Conservation (phyloP, 2,888 invertebrate species). For the Tipula unca region DNA sequence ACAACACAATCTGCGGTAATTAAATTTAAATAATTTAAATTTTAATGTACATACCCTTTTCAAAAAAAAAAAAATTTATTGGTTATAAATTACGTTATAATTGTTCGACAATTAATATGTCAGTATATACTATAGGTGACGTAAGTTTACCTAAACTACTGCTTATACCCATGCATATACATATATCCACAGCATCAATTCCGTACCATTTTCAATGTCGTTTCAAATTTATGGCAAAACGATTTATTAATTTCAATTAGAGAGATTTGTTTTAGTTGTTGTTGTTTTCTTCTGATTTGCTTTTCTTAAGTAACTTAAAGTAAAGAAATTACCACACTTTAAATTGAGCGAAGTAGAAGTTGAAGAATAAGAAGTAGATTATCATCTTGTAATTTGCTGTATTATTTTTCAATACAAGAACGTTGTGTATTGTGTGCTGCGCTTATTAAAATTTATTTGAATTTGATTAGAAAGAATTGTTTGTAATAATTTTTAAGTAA, state of each 20-base stretch:
- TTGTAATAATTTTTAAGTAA: neutral
- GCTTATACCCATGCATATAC: neutral
- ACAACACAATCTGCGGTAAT: neutral
- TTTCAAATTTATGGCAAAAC: neutral
- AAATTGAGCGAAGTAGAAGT: neutral
- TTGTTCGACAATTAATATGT: neutral
- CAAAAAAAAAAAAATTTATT: neutral
- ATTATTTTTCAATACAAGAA: neutral
- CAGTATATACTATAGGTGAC: neutral
- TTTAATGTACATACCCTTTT: neutral
- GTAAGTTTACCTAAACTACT: neutral
- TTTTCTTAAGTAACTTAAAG: neutral
- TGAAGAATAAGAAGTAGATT: constrained; percentile 1
- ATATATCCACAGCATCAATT: neutral
- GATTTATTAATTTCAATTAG: neutral
- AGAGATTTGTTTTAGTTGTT: neutral
- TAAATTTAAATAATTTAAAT: neutral
- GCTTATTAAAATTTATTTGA: neutral
- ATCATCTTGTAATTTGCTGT: neutral
- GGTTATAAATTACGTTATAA: neutral
- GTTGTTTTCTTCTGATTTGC: neutral
- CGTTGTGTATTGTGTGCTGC: neutral
- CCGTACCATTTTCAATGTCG: neutral
- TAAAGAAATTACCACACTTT: neutral
- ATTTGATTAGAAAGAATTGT: constrained; percentile 8